phyloP scores from a whole-genome alignment of 1,140 invertebrate genomes.

The Caenorhabditis tropicalis region DNA sequence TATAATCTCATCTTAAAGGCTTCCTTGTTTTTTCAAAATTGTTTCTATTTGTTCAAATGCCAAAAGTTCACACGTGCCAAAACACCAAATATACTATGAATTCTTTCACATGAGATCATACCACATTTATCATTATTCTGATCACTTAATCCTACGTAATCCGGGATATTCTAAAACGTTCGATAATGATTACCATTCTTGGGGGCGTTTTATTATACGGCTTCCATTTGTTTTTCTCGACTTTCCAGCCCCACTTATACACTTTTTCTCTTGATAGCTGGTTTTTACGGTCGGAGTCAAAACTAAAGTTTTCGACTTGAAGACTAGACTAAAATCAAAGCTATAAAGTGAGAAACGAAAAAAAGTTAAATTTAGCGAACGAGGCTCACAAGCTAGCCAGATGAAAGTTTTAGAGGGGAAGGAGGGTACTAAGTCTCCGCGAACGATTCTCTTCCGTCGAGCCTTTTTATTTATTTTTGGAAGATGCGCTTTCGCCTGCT shows the following conservation, averaged over 20 bases:
- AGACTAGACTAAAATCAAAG: background rate
- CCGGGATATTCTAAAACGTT: background rate
- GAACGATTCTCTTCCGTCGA: slow-evolving; percentile 27
- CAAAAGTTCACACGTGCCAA: background rate
- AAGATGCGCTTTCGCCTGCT: background rate
- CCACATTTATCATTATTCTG: background rate
- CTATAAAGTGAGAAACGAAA: slow-evolving; percentile 5
- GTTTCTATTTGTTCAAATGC: background rate
- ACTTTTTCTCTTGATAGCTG: background rate
- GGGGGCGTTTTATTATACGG: background rate
- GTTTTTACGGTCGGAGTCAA: background rate
- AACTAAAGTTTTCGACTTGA: background rate
- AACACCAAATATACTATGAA: background rate
- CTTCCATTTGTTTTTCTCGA: background rate
- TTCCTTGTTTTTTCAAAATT: no score
- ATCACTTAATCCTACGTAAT: background rate
- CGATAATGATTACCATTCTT: background rate
- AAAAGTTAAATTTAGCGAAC: slow-evolving; percentile 1
- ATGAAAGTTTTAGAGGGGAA: slow-evolving; percentile 17
- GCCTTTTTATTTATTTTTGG: slow-evolving; percentile 39
- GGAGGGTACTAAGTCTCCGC: slow-evolving; percentile 8
- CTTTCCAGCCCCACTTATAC: background rate
- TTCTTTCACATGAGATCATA: background rate
- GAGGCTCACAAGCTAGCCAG: background rate
- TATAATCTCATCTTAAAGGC: no score